Evolutionary conservation across 2,113 vertebrate species (phyloP).

Genomic region (Phoxinus phoxinus): DNA sequence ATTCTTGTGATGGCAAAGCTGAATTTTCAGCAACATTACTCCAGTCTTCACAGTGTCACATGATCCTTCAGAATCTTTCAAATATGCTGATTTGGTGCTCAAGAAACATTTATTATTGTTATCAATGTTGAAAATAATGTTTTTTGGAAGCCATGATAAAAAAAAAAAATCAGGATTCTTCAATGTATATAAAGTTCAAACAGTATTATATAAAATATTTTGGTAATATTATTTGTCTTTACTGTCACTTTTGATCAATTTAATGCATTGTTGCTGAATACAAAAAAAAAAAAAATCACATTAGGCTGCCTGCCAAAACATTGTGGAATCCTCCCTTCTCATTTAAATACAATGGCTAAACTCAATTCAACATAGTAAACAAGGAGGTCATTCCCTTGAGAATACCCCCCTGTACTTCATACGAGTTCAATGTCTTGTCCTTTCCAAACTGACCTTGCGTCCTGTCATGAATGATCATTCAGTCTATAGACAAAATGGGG

Average conservation of each 20-base stretch:
- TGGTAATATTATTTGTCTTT: not conserved
- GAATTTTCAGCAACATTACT: too few relatives aligned
- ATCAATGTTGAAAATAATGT: not conserved
- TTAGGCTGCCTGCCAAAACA: not conserved
- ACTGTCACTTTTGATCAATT: not conserved
- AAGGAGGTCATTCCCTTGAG: not conserved
- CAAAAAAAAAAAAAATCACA: not conserved
- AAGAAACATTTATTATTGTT: not conserved
- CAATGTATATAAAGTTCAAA: not conserved
- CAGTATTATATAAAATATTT: too few relatives aligned
- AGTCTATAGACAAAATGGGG: not conserved
- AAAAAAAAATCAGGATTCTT: not conserved
- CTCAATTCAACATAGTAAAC: not conserved
- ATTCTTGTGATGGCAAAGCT: too few relatives aligned
- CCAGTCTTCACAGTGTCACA: not conserved
- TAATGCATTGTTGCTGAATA: not conserved
- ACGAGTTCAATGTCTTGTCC: not conserved
- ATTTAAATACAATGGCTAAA: slow-evolving; percentile 31
- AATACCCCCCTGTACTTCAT: not conserved
- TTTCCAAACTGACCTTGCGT: not conserved
- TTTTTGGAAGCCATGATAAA: not conserved
- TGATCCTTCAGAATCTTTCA: not conserved
- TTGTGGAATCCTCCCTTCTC: not conserved
- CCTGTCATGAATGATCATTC: slow-evolving; percentile 32
- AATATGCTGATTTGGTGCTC: not conserved